These are phyloP conservation scores for Lucilia sericata DNA, from an alignment of 1,140 invertebrate species.

Conservation along the genomic window DNA sequence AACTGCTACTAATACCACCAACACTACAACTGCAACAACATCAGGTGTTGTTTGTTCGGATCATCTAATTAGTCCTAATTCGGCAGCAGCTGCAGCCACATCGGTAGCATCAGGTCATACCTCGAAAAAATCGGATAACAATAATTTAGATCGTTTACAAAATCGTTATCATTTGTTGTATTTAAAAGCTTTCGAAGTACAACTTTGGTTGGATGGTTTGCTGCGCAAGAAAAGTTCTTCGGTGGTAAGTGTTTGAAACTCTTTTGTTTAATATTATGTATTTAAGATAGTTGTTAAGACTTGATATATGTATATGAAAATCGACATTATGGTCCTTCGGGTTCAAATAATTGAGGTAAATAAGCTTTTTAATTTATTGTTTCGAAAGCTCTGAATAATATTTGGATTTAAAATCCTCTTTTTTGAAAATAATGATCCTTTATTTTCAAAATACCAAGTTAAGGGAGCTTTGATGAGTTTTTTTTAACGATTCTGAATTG, in stretches of 20 bases:
- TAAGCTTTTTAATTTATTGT: no score
- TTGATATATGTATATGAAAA: no score
- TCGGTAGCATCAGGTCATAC: conserved; percentile 32
- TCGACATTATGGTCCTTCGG: no score
- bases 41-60: conserved; percentile 14
- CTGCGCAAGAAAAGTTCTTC: conserved; percentile 63
- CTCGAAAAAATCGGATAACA: conserved; percentile 55
- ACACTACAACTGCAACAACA: background rate
- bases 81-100: conserved; percentile 65
- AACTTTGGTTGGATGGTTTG: conserved; percentile 82
- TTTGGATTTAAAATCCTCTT: no score
- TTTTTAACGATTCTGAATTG: no score
- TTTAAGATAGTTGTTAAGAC: no score
- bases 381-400: no score
- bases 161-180: conserved; percentile 89
- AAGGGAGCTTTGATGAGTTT: no score
- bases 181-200: conserved; percentile 88
- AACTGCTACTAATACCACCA: background rate
- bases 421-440: no score
- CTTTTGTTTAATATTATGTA: no score
- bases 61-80: conserved; percentile 42
- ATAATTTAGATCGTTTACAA: conserved; percentile 75
- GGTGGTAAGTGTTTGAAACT: conserved; percentile 57
- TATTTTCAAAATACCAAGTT: no score
- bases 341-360: no score